Base-by-base conservation (phyloP, 2,113 vertebrate genomes). In the Ameiurus melas region DNA sequence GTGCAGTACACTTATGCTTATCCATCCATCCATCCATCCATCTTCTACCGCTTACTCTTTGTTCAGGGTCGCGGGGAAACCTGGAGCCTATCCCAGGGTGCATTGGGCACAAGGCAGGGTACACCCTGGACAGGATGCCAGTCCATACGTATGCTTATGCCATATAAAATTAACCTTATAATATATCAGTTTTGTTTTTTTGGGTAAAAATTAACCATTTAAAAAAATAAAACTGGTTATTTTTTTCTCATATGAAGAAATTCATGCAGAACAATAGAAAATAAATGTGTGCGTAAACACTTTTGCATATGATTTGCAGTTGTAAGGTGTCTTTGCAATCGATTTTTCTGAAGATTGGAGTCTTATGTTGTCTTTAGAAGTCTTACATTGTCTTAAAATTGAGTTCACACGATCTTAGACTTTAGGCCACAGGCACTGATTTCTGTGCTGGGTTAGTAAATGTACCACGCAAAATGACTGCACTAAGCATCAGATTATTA, bases 1-100 rank as follows among this genome's bases (percentile, higher is more conserved):
- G 98, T 99, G 93, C 7, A 22, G 3, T 70, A 2, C 66, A 36
- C 5, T 19, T 36, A 36, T 71, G 16, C 62, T 12, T 3, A 27
- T 12, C 36, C 36, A 36, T 36, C 2, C 36, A 36, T 36, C 2
- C 36, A 36, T 36, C 1, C 36, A 36, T 36, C 36, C 36, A 36
- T 36, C 36, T 36, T 36, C 36, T 36, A 36, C 36, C 36, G 36
- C 36, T 36, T 36, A 36, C 2, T 36, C 36, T 2, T 36, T 36
- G 36, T 36, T 36, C 36, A 36, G 36, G 36, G 36, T 36, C 36
- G 36, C 36, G 36, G 36, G 36, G 36, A 36, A 36, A 36, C 36
- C 36, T 36, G 36, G 36, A 36, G 36, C 36, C 36, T 36, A 36
- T 1, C 1, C 36, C 36, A 36, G 36, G 36, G 36, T 1, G 36